phyloP scores from a whole-genome alignment of 1,140 invertebrate genomes.

The Bombus superbus region DNA sequence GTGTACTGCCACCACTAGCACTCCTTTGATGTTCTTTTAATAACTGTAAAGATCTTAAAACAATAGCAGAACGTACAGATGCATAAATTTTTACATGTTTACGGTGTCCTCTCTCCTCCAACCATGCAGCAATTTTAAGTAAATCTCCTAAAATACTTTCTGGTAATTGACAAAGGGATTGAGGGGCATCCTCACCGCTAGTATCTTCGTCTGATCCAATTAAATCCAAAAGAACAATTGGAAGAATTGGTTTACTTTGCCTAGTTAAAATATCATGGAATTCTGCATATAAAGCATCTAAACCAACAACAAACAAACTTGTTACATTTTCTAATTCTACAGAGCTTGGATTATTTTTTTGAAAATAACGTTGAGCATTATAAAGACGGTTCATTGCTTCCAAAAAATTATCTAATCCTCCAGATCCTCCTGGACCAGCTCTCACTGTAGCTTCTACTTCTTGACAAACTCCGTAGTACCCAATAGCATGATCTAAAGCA shows the following conservation, averaged over 20 bases:
- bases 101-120: conserved; percentile 89
- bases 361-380: conserved; percentile 95
- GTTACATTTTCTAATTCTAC: conserved; percentile 97
- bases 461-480: conserved; percentile 94
- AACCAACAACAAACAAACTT: conserved; percentile 83
- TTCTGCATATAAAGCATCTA: conserved; percentile 89
- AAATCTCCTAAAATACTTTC: conserved; percentile 88
- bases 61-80: conserved; percentile 88
- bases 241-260: conserved; percentile 93
- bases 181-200: conserved; percentile 79
- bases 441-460: conserved; percentile 92
- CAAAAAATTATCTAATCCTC: conserved; percentile 89
- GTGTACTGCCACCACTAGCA: conserved; percentile 87
- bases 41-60: conserved; percentile 89
- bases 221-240: conserved; percentile 92
- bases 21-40: conserved; percentile 92
- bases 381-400: conserved; percentile 93
- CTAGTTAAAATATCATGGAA: conserved; percentile 93
- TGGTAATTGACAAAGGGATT: conserved; percentile 84
- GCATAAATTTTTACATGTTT: conserved; percentile 93
- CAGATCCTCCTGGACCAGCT: conserved; percentile 87
- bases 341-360: conserved; percentile 96
- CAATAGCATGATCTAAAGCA: conserved; percentile 93
- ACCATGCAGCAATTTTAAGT: conserved; percentile 92
- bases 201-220: conserved; percentile 93